Percentiles rank a stretch among this genome's conserved stretches.
phyloP scores from a whole-genome alignment of 1,140 invertebrate genomes.

The Monomorium pharaonis region DNA sequence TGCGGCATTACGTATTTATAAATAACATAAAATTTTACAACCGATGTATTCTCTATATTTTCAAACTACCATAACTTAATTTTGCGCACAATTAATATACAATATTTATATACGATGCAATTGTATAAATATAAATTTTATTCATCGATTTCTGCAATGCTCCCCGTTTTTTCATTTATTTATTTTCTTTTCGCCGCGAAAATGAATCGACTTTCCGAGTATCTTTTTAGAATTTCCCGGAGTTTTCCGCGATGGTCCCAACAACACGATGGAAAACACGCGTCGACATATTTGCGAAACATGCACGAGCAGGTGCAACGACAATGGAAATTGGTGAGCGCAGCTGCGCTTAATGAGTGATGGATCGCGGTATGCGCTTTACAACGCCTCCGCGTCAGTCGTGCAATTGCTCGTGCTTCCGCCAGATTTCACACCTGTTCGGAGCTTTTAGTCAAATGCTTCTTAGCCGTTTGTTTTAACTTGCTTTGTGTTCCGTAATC shows the following conservation, averaged over 20 bases:
- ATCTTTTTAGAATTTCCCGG: background rate
- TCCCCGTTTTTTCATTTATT: background rate
- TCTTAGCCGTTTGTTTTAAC: constrained; percentile 38
- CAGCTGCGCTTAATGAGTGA: constrained; percentile 70
- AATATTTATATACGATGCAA: background rate
- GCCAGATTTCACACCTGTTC: constrained; percentile 63
- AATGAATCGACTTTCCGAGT: background rate
- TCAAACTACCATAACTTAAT: background rate
- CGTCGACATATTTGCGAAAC: constrained; percentile 51
- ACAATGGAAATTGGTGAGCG: constrained; percentile 66
- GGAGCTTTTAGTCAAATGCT: constrained; percentile 37
- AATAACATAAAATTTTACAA: constrained; percentile 16
- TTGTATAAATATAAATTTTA: background rate
- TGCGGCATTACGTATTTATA: background rate
- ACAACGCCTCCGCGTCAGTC: constrained; percentile 39
- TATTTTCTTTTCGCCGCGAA: background rate
- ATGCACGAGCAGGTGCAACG: constrained; percentile 57
- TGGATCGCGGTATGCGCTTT: constrained; percentile 60
- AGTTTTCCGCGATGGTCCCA: background rate
- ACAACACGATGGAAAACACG: constrained; percentile 24
- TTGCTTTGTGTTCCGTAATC: background rate
- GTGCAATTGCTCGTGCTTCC: constrained; percentile 53
- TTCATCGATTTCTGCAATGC: background rate
- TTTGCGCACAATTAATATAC: background rate
- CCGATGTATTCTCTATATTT: background rate